A percentile compares a stretch with the other conserved stretches of the same genome.
These are phyloP conservation scores for Linyphia triangularis DNA, from an alignment of 2,888 invertebrate species.

Conservation along the genomic window DNA sequence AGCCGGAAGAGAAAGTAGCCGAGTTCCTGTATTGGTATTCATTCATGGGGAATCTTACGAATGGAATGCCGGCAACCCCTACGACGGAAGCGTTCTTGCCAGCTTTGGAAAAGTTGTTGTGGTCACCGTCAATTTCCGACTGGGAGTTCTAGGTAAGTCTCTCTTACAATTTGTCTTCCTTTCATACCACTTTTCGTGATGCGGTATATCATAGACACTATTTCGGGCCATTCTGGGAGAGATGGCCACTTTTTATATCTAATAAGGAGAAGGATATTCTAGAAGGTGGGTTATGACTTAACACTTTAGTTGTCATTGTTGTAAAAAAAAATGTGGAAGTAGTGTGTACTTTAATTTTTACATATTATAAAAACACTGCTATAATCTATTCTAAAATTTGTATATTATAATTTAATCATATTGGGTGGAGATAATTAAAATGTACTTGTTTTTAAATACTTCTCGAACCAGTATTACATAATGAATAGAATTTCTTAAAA, in stretches of 20 bases:
- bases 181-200: constrained; percentile 14
- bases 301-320: no score
- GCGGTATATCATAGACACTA: constrained; percentile 23
- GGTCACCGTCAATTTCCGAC: constrained; percentile 96
- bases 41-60: constrained; percentile 97
- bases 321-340: no score
- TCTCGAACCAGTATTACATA: no score
- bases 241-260: neutral
- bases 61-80: constrained; percentile 91
- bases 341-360: no score
- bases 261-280: neutral
- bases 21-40: constrained; percentile 89
- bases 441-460: no score
- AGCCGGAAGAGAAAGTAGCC: constrained; percentile 55
- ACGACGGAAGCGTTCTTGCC: constrained; percentile 92
- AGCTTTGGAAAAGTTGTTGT: constrained; percentile 91
- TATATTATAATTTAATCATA: no score
- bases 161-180: constrained; percentile 54
- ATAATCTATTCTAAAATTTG: no score
- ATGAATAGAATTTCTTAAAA: no score
- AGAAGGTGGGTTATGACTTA: no score
- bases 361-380: no score
- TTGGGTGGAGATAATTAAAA: no score
- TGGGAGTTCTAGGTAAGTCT: constrained; percentile 87
- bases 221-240: constrained; percentile 16